phyloP scores from a whole-genome alignment of 2,113 vertebrate genomes.

The Hoplias malabaricus region DNA sequence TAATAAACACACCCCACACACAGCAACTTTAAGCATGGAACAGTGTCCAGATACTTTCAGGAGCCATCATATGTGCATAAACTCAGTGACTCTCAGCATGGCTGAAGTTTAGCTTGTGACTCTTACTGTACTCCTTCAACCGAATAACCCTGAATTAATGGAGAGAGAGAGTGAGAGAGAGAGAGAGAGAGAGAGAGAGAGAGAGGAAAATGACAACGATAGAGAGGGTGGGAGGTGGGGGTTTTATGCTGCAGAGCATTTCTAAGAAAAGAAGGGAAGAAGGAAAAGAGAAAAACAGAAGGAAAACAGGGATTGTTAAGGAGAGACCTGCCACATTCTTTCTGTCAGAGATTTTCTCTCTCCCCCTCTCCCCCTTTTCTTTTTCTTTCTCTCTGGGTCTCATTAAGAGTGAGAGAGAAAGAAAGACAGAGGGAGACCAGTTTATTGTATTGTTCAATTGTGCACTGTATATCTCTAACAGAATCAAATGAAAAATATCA shows the following conservation, averaged over 20 bases:
- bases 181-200: conserved; percentile 11
- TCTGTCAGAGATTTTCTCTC: too few relatives aligned
- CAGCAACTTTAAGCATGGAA: too few relatives aligned
- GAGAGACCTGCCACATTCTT: conserved; percentile 69
- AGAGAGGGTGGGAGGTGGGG: conserved; percentile 55
- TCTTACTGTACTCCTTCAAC: conserved; percentile 39
- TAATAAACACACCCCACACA: neutral
- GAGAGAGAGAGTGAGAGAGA: conserved; percentile 15
- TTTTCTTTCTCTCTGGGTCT: conserved; percentile 42
- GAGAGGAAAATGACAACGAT: too few relatives aligned
- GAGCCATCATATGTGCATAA: neutral
- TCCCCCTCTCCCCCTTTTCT: conserved; percentile 42
- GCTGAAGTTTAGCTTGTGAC: neutral
- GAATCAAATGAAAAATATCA: too few relatives aligned
- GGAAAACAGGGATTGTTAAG: conserved; percentile 58
- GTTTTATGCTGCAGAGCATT: neutral
- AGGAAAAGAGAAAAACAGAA: conserved; percentile 48
- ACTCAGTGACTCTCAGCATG: conserved; percentile 14
- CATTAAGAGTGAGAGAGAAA: neutral
- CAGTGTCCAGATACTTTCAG: neutral
- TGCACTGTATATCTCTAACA: too few relatives aligned
- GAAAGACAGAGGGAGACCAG: neutral
- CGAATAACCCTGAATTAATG: neutral
- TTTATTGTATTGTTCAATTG: too few relatives aligned
- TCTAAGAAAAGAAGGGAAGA: conserved; percentile 51